Base-by-base conservation (phyloP, 2,113 vertebrate species). In the Corythoichthys haematopterus region DNA sequence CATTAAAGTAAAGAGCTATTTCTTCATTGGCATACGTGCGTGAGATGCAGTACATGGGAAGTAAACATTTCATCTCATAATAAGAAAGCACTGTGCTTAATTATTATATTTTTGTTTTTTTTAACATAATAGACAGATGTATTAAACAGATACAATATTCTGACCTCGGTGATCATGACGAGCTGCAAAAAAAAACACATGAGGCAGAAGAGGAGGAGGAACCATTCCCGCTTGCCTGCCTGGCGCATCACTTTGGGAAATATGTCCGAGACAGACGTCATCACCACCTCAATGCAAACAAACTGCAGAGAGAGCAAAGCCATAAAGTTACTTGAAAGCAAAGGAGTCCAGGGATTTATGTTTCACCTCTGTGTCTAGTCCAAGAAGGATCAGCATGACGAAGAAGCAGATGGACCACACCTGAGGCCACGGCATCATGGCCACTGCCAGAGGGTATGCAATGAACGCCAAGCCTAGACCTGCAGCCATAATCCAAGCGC, bases 371-470 rank as follows among this genome's bases (percentile, higher is more conserved):
- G 91, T 84, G 69, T 92, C 90, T 71, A 92, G 78, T 10, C 90
- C 88, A 70, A 93, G 70, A 9, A 93, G 85, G 68, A 92, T 85
- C 70, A 92, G 73, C 91, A 92, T 92, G 50, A 90, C 15, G 38
- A 92, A 92, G 81, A 92, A 92, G 53, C 82, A 90, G 69, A 83
- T 57, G 65, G 90, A 86, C 91, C 91, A 92, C 68, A 92, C 69
- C 65, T 93, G 90, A 67, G 91, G 86, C 20, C 91, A 60, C 40
- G 91, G 90, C 90, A 92, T 93, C 89, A 93, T 85, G 62, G 91
- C 87, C 43, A 91, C 71, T 33, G 90, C 90, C n/a, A n/a, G n/a
- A n/a, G n/a, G n/a, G n/a, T n/a, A n/a, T n/a, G n/a, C n/a, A n/a
- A n/a, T n/a, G n/a, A 92, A 92, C 0, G 84, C 91, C 84, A 93